Evolutionary conservation across 2,888 invertebrate species (phyloP).

Genomic region (Oasisia sp.): DNA sequence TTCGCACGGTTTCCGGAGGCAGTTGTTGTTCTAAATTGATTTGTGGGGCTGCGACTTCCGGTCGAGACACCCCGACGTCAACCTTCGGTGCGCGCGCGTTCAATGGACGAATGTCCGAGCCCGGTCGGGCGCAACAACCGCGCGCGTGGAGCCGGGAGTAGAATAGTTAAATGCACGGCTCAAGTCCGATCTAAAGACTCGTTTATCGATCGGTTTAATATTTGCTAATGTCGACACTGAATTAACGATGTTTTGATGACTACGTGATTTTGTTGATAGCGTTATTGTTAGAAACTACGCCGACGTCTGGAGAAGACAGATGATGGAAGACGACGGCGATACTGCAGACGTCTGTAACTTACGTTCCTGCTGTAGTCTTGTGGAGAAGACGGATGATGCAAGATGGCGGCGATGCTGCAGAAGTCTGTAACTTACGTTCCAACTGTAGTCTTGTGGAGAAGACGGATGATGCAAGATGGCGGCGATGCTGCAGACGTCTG

Average conservation of each 20-base stretch:
- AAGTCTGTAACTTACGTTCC: background rate
- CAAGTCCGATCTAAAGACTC: background rate
- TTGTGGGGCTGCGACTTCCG: background rate
- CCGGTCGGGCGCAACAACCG: background rate
- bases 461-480: background rate
- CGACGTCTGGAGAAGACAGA: background rate
- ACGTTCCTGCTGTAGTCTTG: no score
- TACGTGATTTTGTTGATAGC: background rate
- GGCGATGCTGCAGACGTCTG: background rate
- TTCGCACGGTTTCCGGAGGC: background rate
- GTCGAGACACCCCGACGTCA: background rate
- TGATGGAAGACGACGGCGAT: background rate
- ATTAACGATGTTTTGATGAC: background rate
- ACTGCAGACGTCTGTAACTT: background rate
- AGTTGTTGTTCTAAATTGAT: slow-evolving; percentile 10
- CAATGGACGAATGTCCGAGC: slow-evolving; percentile 9
- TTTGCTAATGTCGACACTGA: slow-evolving; percentile 8
- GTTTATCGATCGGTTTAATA: background rate
- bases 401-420: background rate
- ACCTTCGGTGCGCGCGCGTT: background rate
- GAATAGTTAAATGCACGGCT: background rate
- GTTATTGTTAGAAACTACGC: background rate
- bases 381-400: background rate
- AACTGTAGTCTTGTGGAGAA: no score
- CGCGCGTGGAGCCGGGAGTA: background rate